Evolutionary conservation across 2,113 vertebrate species (phyloP).

Genomic region (Perca flavescens): DNA sequence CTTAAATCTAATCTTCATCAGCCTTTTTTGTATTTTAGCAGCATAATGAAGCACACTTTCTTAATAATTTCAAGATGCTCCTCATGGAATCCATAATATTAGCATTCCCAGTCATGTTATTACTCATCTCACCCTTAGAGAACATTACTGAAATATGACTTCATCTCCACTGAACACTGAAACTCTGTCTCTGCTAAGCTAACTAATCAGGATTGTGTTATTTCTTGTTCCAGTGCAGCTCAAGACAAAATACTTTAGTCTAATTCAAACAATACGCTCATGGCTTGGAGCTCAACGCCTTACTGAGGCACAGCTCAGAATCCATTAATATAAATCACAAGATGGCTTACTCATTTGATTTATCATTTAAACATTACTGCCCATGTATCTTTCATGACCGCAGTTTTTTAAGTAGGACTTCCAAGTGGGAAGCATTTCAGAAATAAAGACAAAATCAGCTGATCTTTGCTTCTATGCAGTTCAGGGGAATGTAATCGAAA

Average conservation of each 20-base stretch:
- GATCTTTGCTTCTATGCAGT: slow-evolving; percentile 46
- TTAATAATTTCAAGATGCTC: slow-evolving; percentile 35
- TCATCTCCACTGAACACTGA: slow-evolving; percentile 45
- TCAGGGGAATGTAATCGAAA: slow-evolving; percentile 41
- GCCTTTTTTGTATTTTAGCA: slow-evolving; percentile 8
- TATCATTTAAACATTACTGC: slow-evolving; percentile 55
- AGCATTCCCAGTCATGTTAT: slow-evolving; percentile 37
- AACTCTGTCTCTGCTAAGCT: slow-evolving; percentile 41
- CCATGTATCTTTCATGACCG: slow-evolving; percentile 43
- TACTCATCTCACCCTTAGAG: slow-evolving; percentile 38
- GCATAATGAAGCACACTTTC: slow-evolving; percentile 36
- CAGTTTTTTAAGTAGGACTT: slow-evolving; percentile 45
- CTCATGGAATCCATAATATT: slow-evolving; percentile 33
- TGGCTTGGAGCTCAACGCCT: slow-evolving; percentile 35
- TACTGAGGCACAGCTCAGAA: slow-evolving; percentile 37
- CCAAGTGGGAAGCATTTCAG: slow-evolving; percentile 26
- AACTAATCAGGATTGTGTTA: slow-evolving; percentile 56
- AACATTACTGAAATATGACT: slow-evolving; percentile 57
- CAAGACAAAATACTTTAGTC: slow-evolving; percentile 53
- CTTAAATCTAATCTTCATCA: slow-evolving; percentile 10
- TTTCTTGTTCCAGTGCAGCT: slow-evolving; percentile 42
- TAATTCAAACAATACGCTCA: slow-evolving; percentile 64
- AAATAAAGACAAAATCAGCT: slow-evolving; percentile 25
- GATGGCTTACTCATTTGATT: slow-evolving; percentile 65
- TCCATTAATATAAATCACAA: slow-evolving; percentile 53